These are phyloP conservation scores for Craseonycteris thonglongyai DNA, from an alignment of 2,113 vertebrate genomes.

Conservation along the genomic window DNA sequence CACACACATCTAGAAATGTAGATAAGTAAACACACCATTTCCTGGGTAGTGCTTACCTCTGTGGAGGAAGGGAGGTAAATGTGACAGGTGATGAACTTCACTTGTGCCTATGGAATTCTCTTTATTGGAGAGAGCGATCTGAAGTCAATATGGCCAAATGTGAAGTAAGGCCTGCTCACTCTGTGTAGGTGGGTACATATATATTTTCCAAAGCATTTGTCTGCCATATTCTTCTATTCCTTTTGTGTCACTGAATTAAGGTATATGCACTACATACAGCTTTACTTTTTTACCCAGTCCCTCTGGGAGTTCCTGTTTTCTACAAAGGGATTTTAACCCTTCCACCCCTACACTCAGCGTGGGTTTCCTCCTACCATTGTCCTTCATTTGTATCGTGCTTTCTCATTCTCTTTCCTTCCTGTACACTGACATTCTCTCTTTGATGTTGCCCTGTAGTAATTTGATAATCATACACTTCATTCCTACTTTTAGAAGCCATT, in stretches of 20 bases:
- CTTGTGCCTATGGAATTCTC: background rate
- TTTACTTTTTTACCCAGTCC: background rate
- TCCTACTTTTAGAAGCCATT: conserved; percentile 7
- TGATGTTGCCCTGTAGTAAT: background rate
- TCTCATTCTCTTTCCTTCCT: background rate
- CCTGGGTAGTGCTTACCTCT: conserved; percentile 34
- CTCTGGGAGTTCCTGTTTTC: background rate
- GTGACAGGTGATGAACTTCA: background rate
- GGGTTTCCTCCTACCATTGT: background rate
- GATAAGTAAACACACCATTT: conserved; percentile 19
- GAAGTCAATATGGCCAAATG: conserved; percentile 6
- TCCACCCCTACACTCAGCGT: background rate
- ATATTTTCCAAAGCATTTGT: background rate
- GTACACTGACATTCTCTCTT: background rate
- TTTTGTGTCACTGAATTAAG: background rate
- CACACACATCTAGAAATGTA: background rate
- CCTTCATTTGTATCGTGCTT: background rate
- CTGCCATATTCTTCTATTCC: background rate
- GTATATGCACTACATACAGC: background rate
- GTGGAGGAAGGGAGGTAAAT: background rate
- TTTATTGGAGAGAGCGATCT: background rate
- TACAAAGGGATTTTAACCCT: conserved; percentile 27
- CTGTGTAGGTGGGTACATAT: background rate
- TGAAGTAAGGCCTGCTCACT: conserved; percentile 2
- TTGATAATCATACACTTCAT: background rate